phyloP scores from a whole-genome alignment of 2,888 invertebrate genomes.

The Chrysotoxum bicinctum region DNA sequence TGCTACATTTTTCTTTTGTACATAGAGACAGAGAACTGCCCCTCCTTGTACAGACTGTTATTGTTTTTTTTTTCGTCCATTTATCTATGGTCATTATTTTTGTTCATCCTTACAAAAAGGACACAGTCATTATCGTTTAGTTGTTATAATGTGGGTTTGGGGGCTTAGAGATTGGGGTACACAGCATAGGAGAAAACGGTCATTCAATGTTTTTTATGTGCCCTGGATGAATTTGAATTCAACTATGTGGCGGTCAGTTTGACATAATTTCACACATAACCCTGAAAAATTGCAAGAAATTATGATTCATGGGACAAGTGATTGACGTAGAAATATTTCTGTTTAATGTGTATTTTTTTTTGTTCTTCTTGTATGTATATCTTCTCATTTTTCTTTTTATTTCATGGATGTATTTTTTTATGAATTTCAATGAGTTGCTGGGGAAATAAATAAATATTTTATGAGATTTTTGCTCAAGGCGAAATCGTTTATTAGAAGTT shows the following conservation, averaged over 20 bases:
- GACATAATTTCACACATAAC: slow-evolving; percentile 60
- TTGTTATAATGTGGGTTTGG: slow-evolving; percentile 28
- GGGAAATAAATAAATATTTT: background rate
- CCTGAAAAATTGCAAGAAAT: slow-evolving; percentile 68
- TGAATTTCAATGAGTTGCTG: slow-evolving; percentile 12
- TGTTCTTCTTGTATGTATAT: background rate
- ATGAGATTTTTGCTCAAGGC: background rate
- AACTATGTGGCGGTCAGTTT: slow-evolving; percentile 22
- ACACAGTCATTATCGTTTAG: slow-evolving; percentile 51
- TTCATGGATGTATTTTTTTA: slow-evolving; percentile 11
- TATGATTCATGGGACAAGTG: slow-evolving; percentile 67
- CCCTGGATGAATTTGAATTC: slow-evolving; percentile 43
- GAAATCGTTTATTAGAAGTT: background rate
- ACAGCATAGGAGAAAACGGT: background rate
- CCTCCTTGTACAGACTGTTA: background rate
- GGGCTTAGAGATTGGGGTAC: background rate
- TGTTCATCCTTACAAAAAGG: slow-evolving; percentile 56
- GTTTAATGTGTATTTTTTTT: slow-evolving; percentile 20
- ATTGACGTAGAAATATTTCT: slow-evolving; percentile 57
- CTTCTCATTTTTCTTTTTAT: background rate
- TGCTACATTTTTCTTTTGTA: slow-evolving; percentile 20
- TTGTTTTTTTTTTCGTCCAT: slow-evolving; percentile 20
- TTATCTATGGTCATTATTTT: slow-evolving; percentile 64
- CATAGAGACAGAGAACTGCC: background rate
- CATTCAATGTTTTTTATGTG: slow-evolving; percentile 2